phyloP scores from a whole-genome alignment of 2,888 invertebrate species.

The Mesorhabditis belari region DNA sequence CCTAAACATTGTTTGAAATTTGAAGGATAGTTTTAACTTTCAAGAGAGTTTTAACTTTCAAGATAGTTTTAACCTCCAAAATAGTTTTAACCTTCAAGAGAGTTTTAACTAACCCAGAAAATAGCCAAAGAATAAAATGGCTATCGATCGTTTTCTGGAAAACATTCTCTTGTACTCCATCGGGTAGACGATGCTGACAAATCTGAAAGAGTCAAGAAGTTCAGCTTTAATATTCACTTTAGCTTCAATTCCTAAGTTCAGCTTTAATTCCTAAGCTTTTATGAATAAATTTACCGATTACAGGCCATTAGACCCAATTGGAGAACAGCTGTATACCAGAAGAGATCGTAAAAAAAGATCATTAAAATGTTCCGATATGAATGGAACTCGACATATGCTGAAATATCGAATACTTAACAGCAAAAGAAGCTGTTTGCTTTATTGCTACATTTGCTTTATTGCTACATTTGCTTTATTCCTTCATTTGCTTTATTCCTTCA shows the following conservation, averaged over 20 bases:
- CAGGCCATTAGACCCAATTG: slow-evolving; percentile 48
- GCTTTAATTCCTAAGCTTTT: not conserved
- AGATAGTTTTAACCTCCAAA: too few relatives aligned
- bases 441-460: too few relatives aligned
- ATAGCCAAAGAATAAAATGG: slow-evolving; percentile 31
- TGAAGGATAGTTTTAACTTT: not conserved
- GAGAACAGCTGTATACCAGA: slow-evolving; percentile 51
- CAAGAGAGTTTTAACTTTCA: too few relatives aligned
- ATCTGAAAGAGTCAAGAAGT: slow-evolving; percentile 23
- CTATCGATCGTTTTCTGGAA: slow-evolving; percentile 22
- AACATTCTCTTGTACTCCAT: slow-evolving; percentile 48
- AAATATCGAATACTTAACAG: too few relatives aligned
- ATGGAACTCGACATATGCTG: slow-evolving; percentile 28
- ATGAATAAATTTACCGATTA: slow-evolving; percentile 26
- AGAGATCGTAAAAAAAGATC: slow-evolving; percentile 49
- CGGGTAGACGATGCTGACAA: slow-evolving; percentile 49
- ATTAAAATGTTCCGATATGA: slow-evolving; percentile 38
- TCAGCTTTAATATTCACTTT: not conserved
- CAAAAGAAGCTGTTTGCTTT: not conserved
- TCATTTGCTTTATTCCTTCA: not conserved
- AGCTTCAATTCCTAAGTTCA: not conserved
- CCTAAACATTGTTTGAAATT: slow-evolving; percentile 11
- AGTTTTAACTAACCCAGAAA: slow-evolving; percentile 10
- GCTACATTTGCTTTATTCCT: not conserved
- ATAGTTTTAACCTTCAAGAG: too few relatives aligned